Evolutionary conservation across 2,113 vertebrate genomes (phyloP).

Genomic region (Oreochromis aureus): DNA sequence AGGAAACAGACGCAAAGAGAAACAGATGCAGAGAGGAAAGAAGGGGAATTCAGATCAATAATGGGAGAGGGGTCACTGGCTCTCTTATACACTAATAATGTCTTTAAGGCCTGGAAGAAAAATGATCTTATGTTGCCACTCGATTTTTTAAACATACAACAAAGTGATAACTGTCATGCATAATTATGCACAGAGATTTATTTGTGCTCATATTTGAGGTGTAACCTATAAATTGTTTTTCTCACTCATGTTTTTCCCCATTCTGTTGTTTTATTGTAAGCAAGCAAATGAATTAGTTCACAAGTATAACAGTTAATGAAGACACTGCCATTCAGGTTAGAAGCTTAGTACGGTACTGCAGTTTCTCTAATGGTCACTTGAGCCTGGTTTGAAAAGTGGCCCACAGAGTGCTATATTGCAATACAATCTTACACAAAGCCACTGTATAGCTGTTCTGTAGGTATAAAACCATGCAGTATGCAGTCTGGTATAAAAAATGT

Average conservation of each 20-base stretch:
- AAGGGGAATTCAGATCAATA: conserved; percentile 33
- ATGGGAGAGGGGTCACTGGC: background rate
- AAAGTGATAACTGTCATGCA: background rate
- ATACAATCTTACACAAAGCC: background rate
- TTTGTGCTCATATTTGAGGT: background rate
- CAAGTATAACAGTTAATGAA: background rate
- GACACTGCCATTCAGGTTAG: background rate
- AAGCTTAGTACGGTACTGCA: background rate
- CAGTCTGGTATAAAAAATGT: background rate
- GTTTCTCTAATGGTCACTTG: background rate
- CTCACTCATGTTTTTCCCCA: background rate
- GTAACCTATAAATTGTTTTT: background rate
- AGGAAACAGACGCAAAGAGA: background rate
- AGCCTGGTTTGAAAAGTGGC: background rate
- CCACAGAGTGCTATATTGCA: background rate
- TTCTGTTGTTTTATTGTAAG: background rate
- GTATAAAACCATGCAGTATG: background rate
- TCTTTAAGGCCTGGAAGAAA: background rate
- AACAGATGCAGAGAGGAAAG: conserved; percentile 8
- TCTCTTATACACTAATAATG: conserved; percentile 5
- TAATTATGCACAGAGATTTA: background rate
- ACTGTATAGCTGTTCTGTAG: too few relatives aligned
- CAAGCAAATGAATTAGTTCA: background rate
- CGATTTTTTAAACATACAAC: background rate
- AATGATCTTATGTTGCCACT: background rate